Conservation (phyloP, 1,140 invertebrate genomes). For the Eufriesea mexicana region DNA sequence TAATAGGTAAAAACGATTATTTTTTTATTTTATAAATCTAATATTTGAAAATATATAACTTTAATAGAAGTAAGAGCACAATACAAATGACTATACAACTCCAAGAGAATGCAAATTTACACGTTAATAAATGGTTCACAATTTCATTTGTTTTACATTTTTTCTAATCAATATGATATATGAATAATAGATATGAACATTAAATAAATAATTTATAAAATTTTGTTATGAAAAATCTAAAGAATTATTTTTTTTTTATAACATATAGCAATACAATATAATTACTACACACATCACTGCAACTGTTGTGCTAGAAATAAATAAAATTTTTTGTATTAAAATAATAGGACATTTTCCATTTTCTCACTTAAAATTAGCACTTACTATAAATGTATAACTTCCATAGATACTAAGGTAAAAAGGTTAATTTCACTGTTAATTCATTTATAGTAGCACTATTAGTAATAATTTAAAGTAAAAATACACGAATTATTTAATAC, state of each 20-base stretch:
- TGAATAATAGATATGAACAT: background rate
- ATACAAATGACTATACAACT: background rate
- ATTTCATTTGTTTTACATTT: background rate
- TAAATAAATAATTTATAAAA: background rate
- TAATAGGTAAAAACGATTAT: background rate
- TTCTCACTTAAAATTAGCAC: background rate
- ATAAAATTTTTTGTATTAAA: background rate
- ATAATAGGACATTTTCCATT: background rate
- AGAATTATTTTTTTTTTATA: background rate
- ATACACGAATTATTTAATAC: background rate
- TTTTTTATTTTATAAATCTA: background rate
- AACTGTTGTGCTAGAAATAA: background rate
- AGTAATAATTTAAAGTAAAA: background rate
- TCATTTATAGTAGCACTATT: constrained; percentile 2
- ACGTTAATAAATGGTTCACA: background rate
- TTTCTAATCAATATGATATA: background rate
- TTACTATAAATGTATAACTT: background rate
- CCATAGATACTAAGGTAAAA: constrained; percentile 14
- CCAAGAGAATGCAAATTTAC: background rate
- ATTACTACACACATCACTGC: background rate
- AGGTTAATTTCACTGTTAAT: constrained; percentile 44
- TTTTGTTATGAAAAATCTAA: background rate
- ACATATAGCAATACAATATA: background rate
- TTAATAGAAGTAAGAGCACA: background rate
- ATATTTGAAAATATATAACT: background rate